A percentile compares a stretch with the other conserved stretches of the same genome.
phyloP scores from a whole-genome alignment of 2,113 vertebrate genomes.

The Pomatorhinus ruficollis region DNA sequence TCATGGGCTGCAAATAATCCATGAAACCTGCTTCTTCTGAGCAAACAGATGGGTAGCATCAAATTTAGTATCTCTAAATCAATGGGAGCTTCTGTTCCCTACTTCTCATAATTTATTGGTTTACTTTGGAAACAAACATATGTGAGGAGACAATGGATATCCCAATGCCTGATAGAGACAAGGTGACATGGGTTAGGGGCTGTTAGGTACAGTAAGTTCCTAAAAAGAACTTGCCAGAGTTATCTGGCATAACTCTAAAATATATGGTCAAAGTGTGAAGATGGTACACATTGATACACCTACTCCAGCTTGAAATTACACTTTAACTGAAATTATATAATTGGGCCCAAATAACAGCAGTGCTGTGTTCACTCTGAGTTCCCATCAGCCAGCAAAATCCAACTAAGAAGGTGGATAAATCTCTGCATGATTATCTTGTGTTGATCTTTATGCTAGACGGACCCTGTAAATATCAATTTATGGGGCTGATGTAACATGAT shows the following conservation, averaged over 20 bases:
- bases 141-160: background rate
- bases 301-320: background rate
- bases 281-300: background rate
- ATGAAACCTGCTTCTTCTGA: background rate
- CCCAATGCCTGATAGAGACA: background rate
- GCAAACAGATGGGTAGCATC: slow-evolving; percentile 1
- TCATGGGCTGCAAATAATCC: background rate
- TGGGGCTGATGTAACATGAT: rapidly evolving
- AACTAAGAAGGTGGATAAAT: background rate
- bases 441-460: background rate
- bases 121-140: background rate
- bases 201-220: background rate
- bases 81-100: background rate
- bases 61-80: background rate
- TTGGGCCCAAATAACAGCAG: background rate
- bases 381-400: background rate
- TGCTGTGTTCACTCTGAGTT: background rate
- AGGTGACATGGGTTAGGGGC: background rate
- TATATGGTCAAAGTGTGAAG: background rate
- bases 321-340: background rate
- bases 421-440: background rate
- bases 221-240: background rate
- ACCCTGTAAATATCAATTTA: background rate
- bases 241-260: background rate
- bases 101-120: background rate